These are phyloP conservation scores for Wiebesia pumilae DNA, from an alignment of 1,140 invertebrate genomes.

Conservation along the genomic window DNA sequence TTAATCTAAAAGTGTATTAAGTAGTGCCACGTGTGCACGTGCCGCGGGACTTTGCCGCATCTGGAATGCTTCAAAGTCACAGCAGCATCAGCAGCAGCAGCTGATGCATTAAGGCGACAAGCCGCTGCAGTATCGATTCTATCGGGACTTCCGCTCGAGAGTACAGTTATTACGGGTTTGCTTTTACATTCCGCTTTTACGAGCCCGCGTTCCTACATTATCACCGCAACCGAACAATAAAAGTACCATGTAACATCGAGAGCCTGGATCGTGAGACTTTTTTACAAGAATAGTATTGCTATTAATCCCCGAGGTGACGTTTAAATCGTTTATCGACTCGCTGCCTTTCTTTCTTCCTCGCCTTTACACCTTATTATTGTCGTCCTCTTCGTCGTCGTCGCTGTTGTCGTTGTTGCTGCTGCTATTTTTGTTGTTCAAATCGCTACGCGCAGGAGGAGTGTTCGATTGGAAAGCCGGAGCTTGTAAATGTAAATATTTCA, in stretches of 20 bases:
- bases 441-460: too few relatives aligned
- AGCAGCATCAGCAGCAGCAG: constrained; percentile 26
- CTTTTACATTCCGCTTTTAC: background rate
- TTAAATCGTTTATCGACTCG: too few relatives aligned
- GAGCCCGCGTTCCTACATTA: background rate
- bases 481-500: too few relatives aligned
- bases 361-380: too few relatives aligned
- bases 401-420: too few relatives aligned
- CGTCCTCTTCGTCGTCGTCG: too few relatives aligned
- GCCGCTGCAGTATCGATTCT: constrained; percentile 16
- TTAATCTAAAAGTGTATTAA: background rate
- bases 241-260: constrained; percentile 5
- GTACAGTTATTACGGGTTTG: background rate
- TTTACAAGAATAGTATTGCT: background rate
- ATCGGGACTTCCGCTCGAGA: constrained; percentile 8
- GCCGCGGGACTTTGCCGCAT: background rate
- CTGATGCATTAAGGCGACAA: constrained; percentile 43
- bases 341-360: too few relatives aligned
- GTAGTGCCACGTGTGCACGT: background rate
- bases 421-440: too few relatives aligned
- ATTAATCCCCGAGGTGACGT: too few relatives aligned
- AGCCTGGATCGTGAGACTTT: background rate
- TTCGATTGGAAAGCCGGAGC: too few relatives aligned
- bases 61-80: constrained; percentile 17
- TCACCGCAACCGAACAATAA: background rate